Conservation (phyloP, 2,113 vertebrate genomes). For the Paralichthys olivaceus region DNA sequence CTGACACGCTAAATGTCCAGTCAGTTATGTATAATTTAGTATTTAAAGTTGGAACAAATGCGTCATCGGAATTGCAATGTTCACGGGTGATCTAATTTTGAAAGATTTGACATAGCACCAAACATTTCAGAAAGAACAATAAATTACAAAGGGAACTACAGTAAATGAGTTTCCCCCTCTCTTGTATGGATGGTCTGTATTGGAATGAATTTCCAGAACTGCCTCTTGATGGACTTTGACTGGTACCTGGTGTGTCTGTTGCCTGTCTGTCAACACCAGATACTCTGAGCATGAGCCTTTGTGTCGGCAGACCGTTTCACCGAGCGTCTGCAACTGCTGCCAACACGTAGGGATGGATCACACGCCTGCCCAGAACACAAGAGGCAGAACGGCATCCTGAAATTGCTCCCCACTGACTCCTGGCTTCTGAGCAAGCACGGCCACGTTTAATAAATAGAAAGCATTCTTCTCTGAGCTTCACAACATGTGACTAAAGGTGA, state of each 20-base stretch:
- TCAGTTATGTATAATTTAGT: neutral
- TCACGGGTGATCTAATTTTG: neutral
- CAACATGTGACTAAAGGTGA: slow-evolving; percentile 65
- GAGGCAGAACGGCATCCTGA: slow-evolving; percentile 40
- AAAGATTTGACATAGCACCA: neutral
- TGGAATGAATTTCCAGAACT: slow-evolving; percentile 61
- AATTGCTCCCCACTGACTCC: slow-evolving; percentile 59
- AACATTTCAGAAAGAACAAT: neutral
- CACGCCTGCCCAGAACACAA: slow-evolving; percentile 49
- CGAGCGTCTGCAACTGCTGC: slow-evolving; percentile 52
- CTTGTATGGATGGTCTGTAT: slow-evolving; percentile 43
- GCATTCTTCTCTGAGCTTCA: slow-evolving; percentile 49
- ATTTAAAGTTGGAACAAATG: neutral
- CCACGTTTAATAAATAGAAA: slow-evolving; percentile 63
- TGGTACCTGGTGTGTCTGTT: slow-evolving; percentile 75
- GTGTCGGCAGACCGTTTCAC: slow-evolving; percentile 53
- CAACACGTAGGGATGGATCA: slow-evolving; percentile 62
- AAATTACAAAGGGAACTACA: neutral
- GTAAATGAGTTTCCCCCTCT: slow-evolving; percentile 29
- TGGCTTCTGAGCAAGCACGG: slow-evolving; percentile 49
- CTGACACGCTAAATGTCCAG: neutral
- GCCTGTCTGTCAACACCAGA: slow-evolving; percentile 77
- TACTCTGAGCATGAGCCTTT: slow-evolving; percentile 57
- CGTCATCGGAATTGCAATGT: neutral
- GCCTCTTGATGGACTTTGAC: slow-evolving; percentile 70